A percentile compares a stretch with the other conserved stretches of the same genome.
Conservation (phyloP, 2,888 invertebrate genomes). For the Amphipoea lucens region DNA sequence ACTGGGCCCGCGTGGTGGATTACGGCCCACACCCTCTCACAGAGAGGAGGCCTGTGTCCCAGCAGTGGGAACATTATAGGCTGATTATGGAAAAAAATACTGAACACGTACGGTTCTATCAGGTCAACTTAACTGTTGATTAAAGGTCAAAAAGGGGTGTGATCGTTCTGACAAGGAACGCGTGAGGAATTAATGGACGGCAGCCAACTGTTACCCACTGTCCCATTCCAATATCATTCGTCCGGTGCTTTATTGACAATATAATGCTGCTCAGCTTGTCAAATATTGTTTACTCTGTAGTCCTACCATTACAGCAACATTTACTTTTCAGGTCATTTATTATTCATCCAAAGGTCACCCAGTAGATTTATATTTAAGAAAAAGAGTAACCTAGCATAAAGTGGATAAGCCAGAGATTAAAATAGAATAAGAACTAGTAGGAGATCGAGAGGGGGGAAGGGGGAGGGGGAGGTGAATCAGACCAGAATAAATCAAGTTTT, state of each 20-base stretch:
- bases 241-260: slow-evolving; percentile 11
- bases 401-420: no score
- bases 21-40: no score
- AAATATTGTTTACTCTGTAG: not conserved
- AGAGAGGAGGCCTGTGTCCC: no score
- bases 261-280: not conserved
- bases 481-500: not conserved
- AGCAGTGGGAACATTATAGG: no score
- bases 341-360: not conserved
- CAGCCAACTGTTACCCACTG: slow-evolving; percentile 36
- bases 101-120: not conserved
- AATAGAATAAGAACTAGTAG: no score
- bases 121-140: slow-evolving; percentile 11
- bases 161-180: slow-evolving; percentile 28
- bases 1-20: no score
- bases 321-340: not conserved
- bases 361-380: not conserved
- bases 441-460: no score
- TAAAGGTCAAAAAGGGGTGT: slow-evolving; percentile 45
- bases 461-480: no score
- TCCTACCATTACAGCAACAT: not conserved
- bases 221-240: slow-evolving; percentile 14
- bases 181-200: slow-evolving; percentile 45
- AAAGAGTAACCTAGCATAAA: no score
- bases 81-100: not conserved